phyloP scores from a whole-genome alignment of 2,888 invertebrate species.

The Tolmerus cingulatus region DNA sequence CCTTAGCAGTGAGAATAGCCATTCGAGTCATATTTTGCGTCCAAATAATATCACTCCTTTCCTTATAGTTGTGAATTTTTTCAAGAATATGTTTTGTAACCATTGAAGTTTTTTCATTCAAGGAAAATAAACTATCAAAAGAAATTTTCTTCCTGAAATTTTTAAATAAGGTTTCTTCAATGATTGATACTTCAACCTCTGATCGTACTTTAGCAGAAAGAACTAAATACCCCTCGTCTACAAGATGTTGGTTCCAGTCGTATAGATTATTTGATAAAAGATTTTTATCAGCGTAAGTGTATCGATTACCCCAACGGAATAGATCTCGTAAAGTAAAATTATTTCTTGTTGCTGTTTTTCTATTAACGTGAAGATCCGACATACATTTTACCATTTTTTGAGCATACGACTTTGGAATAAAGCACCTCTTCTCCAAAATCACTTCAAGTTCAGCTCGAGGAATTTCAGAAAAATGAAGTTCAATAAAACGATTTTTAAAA shows the following conservation, averaged over 20 bases:
- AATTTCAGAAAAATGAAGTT: conserved; percentile 95
- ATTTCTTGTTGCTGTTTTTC: conserved; percentile 86
- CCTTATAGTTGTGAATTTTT: conserved; percentile 67
- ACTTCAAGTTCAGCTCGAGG: conserved; percentile 85
- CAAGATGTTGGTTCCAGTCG: conserved; percentile 97
- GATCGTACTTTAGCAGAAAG: conserved; percentile 92
- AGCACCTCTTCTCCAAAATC: conserved; percentile 88
- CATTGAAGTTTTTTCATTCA: conserved; percentile 73
- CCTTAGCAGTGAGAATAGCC: conserved; percentile 81
- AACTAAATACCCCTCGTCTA: conserved; percentile 95
- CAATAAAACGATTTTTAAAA: conserved; percentile 96
- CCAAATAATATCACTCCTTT: conserved; percentile 85
- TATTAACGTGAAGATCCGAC: conserved; percentile 83
- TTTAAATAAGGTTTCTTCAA: conserved; percentile 79
- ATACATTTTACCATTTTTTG: conserved; percentile 91
- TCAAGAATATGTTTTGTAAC: conserved; percentile 79
- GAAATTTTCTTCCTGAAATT: conserved; percentile 80
- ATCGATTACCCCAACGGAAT: conserved; percentile 96
- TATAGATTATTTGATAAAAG: conserved; percentile 71
- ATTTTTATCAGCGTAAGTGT: conserved; percentile 74
- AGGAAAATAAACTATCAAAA: conserved; percentile 75
- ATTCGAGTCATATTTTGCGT: conserved; percentile 88
- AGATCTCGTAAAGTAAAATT: conserved; percentile 95
- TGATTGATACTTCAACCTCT: conserved; percentile 80
- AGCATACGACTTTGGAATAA: conserved; percentile 85